phyloP scores from a whole-genome alignment of 2,797 vertebrate species.

The Parotocinclus haroldoi region DNA sequence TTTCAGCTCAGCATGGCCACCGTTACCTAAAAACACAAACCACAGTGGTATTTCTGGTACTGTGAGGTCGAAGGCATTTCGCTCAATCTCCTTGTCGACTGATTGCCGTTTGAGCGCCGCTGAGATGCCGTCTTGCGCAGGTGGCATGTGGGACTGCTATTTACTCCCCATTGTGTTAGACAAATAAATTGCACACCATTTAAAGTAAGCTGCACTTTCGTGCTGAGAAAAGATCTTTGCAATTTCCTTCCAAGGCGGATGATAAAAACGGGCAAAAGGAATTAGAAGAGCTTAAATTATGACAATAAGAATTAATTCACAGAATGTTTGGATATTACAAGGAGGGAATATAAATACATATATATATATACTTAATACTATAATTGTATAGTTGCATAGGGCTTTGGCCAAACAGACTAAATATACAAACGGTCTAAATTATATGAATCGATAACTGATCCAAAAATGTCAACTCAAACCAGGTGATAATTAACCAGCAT shows the following conservation, averaged over 20 bases:
- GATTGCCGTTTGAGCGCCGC: slow-evolving; percentile 10
- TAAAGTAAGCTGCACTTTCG: slow-evolving; percentile 45
- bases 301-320: too few relatives aligned
- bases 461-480: too few relatives aligned
- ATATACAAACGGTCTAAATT: too few relatives aligned
- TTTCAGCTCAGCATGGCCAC: too few relatives aligned
- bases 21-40: too few relatives aligned
- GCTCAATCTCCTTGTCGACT: slow-evolving; percentile 4
- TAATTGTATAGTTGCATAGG: too few relatives aligned
- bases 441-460: too few relatives aligned
- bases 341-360: too few relatives aligned
- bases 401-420: too few relatives aligned
- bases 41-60: background rate
- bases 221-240: slow-evolving; percentile 20
- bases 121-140: slow-evolving; percentile 18
- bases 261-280: background rate
- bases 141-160: slow-evolving; percentile 47
- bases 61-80: slow-evolving; percentile 14
- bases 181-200: slow-evolving; percentile 56
- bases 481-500: too few relatives aligned
- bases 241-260: slow-evolving; percentile 5
- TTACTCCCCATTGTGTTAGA: slow-evolving; percentile 49
- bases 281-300: background rate
- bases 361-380: too few relatives aligned
- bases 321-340: too few relatives aligned